Conservation (phyloP, 1,140 invertebrate genomes). For the Bombus huntii region DNA sequence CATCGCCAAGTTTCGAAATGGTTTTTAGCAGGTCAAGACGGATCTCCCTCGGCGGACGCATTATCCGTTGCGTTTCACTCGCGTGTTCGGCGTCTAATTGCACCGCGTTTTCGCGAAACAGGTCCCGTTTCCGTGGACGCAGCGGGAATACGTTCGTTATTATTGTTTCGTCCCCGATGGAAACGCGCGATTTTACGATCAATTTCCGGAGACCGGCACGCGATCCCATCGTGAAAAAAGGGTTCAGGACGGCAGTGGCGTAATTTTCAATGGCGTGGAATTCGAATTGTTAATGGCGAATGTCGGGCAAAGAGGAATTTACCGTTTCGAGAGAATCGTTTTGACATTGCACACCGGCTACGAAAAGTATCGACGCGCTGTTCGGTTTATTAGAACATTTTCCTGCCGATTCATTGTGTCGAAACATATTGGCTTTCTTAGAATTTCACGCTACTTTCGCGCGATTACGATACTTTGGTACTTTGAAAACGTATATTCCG, state of each 20-base stretch:
- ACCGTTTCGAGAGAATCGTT: background rate
- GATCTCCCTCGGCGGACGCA: slow-evolving; percentile 5
- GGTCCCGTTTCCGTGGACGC: background rate
- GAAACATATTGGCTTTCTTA: too few relatives aligned
- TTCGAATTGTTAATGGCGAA: background rate
- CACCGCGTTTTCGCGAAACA: background rate
- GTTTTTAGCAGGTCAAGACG: background rate
- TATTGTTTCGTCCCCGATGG: background rate
- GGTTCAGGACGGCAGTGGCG: too few relatives aligned
- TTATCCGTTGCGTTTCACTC: background rate
- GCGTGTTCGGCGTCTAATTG: background rate
- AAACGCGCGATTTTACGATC: background rate
- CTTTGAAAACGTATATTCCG: too few relatives aligned
- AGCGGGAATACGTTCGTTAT: background rate
- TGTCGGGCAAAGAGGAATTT: background rate
- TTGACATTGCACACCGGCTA: too few relatives aligned
- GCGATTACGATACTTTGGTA: too few relatives aligned
- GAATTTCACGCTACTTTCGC: too few relatives aligned
- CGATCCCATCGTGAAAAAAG: background rate
- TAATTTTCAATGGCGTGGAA: background rate
- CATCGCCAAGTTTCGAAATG: background rate
- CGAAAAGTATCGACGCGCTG: too few relatives aligned
- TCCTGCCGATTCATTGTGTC: too few relatives aligned
- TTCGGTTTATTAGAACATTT: too few relatives aligned
- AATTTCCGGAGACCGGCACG: background rate